Percentiles rank a stretch among this genome's conserved stretches.
These are phyloP conservation scores for Paracanthobrama guichenoti DNA, from an alignment of 2,113 vertebrate species.

Conservation along the genomic window DNA sequence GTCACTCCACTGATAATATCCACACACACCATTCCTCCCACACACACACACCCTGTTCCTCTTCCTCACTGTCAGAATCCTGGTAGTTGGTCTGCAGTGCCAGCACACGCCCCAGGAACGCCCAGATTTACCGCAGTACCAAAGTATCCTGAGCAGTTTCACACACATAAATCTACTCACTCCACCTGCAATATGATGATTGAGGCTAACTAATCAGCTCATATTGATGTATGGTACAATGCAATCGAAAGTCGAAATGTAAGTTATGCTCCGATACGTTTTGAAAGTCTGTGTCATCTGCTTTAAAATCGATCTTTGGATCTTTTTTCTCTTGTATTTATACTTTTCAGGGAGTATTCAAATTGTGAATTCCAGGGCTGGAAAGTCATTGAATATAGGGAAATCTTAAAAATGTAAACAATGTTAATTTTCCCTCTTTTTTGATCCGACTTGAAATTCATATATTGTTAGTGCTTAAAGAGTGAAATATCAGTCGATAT, in stretches of 20 bases:
- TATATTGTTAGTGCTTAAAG: background rate
- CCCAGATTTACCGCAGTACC: conserved; percentile 53
- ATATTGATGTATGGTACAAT: background rate
- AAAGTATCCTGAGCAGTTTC: conserved; percentile 46
- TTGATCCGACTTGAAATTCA: background rate
- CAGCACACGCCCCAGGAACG: conserved; percentile 47
- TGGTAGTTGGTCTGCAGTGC: conserved; percentile 52
- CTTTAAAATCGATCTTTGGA: background rate
- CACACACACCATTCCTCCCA: background rate
- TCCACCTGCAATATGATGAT: background rate
- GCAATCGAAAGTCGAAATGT: background rate
- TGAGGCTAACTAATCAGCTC: background rate
- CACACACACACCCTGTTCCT: background rate
- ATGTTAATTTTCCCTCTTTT: background rate
- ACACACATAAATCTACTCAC: conserved; percentile 18
- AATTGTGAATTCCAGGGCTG: background rate
- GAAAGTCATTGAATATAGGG: background rate
- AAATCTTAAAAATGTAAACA: background rate
- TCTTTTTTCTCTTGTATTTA: background rate
- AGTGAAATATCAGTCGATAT: background rate
- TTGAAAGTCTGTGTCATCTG: background rate
- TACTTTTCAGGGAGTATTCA: background rate
- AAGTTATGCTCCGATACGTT: background rate
- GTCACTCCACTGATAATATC: conserved; percentile 19
- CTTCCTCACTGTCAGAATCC: conserved; percentile 17